Base-by-base conservation (phyloP, 1,140 invertebrate species). In the Solenopsis invicta region DNA sequence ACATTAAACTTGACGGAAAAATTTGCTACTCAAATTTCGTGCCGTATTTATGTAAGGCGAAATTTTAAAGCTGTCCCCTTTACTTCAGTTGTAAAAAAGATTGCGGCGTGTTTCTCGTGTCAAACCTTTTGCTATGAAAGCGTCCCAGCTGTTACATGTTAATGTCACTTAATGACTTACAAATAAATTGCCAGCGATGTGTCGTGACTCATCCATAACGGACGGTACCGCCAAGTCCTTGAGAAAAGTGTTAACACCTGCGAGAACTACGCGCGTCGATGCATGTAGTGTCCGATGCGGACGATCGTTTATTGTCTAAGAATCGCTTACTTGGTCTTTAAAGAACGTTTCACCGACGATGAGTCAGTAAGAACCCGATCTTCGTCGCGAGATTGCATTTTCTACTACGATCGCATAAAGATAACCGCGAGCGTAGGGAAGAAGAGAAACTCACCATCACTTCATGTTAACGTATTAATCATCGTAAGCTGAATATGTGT, bases 391-490 rank as follows among this genome's bases (percentile, higher is more conserved):
- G 78, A 67, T 78, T 86, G 62, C 66, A 78, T 71, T 87, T 87
- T 87, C 59, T 84, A 72, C 37, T 52, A 45, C 62, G 66, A 82
- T 87, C 72, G 45, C 16, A 52, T 41, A 67, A 64, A 66, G 80
- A 87, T 84, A 84, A 72, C 67, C 82, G 72, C 82, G 72, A 24
- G 69, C 64, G 24, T 87, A 85, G 21, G 48, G 67, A 85, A 87
- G 80, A 87, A 72, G 54, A 85, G 80, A 87, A 87, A 85, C 86
- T 87, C 61, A 37, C 81, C 82, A 13, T 85, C 64, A 56, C 66
- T 76, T 67, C 16, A 69, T 76, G 61, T 75, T 85, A 87, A 76
- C 69, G 66, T 85, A 85, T 85, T 87, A 76, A 87, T 85, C 82
- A 59, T 59, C 61, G 41, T 18, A 16, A 85, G 37, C 16, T 50